Percentiles rank a stretch among this genome's conserved stretches.
Conservation (phyloP, 2,888 invertebrate genomes). For the Invenusta paracnida region DNA sequence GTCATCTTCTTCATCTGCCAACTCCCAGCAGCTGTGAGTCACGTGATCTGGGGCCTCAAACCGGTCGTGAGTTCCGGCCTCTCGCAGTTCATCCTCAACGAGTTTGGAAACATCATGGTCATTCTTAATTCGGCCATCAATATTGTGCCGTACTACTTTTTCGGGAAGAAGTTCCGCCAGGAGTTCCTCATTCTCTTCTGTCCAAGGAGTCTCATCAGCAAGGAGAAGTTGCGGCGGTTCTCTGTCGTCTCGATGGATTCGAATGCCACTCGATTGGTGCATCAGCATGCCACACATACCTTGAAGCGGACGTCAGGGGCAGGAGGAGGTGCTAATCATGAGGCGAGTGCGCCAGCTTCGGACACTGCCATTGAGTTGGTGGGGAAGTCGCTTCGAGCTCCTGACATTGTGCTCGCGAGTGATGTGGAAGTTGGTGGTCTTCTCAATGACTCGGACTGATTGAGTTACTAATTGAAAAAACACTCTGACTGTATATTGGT, state of each 20-base stretch:
- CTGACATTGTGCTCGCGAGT: too few species aligned
- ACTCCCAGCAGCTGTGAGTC: conserved; percentile 57
- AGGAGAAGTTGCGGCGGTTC: neutral
- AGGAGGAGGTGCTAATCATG: neutral
- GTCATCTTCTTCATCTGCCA: conserved; percentile 59
- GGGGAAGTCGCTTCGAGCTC: too few species aligned
- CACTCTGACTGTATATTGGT: too few species aligned
- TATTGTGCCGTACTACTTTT: conserved; percentile 60
- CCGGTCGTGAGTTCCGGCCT: conserved; percentile 57
- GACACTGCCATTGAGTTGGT: too few species aligned
- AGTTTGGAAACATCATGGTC: conserved; percentile 57
- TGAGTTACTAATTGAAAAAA: too few species aligned
- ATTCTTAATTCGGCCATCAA: conserved; percentile 59
- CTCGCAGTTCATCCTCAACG: conserved; percentile 53
- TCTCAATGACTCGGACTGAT: too few species aligned
- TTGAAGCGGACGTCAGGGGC: neutral
- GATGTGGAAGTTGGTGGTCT: too few species aligned
- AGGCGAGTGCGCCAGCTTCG: too few species aligned
- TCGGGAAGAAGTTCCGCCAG: conserved; percentile 56
- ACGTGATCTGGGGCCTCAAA: conserved; percentile 53
- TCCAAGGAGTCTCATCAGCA: neutral
- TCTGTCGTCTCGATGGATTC: neutral
- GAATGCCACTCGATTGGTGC: neutral
- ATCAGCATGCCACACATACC: neutral
- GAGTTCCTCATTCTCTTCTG: neutral